These are phyloP conservation scores for Platynereis dumerilii DNA, from an alignment of 2,888 invertebrate genomes.

Conservation along the genomic window DNA sequence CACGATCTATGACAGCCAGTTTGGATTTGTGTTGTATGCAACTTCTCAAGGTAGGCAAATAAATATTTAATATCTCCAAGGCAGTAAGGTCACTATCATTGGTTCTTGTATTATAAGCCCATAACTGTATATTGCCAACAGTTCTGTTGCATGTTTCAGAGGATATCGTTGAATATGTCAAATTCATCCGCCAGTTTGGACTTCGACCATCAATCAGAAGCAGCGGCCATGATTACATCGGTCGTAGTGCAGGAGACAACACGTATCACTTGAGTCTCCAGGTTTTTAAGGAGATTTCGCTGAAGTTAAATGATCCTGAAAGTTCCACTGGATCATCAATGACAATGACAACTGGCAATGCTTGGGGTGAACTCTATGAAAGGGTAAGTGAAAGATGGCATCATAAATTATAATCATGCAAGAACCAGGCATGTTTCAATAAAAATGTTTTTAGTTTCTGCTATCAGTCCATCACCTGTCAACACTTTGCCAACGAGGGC, in stretches of 20 bases:
- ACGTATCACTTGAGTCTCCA: conserved; percentile 5
- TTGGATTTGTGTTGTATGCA: neutral
- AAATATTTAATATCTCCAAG: neutral
- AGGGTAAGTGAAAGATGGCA: neutral
- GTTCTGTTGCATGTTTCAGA: neutral
- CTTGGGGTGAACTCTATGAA: conserved; percentile 9
- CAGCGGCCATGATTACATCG: conserved; percentile 16
- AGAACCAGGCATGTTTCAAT: too few relatives aligned
- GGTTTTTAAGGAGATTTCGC: neutral
- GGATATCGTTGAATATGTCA: neutral
- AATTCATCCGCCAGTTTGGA: neutral
- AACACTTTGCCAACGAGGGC: neutral
- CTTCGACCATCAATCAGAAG: neutral
- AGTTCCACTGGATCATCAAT: neutral
- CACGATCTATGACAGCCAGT: neutral
- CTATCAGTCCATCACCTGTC: neutral
- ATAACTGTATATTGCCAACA: too few relatives aligned
- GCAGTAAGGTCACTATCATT: neutral
- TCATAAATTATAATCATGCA: neutral
- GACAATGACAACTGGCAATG: neutral
- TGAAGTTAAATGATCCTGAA: neutral
- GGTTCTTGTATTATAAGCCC: neutral
- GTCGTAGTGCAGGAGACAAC: neutral
- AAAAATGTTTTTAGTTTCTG: neutral
- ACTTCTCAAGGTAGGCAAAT: neutral